Base-by-base conservation (phyloP, 1,140 invertebrate species). In the Camponotus floridanus region DNA sequence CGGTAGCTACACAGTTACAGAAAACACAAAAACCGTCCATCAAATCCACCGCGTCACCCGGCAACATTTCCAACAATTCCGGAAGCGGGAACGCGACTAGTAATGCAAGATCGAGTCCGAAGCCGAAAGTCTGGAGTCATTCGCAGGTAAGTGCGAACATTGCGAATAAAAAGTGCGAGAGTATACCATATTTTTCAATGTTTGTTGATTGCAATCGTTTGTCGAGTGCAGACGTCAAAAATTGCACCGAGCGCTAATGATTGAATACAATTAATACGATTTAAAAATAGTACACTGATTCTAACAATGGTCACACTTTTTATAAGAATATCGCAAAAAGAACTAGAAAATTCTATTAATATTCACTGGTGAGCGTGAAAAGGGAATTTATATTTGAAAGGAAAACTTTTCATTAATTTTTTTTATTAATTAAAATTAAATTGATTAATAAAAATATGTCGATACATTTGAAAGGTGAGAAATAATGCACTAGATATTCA, bases 61-160 rank as follows among this genome's bases (percentile, higher is more conserved):
- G 90, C 76, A 88, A 85, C 31, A 91, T 94, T 62, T 88, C 92
- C n/a, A 93, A 86, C 70, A 92, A 85, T 81, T 89, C 92, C 59
- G 92, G 90, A 76, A 93, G 80, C 71, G 86, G 89, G 59, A 92
- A 45, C 42, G 79, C 61, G 36, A 65, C 88, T 65, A 86, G 67
- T 65, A 94, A 90, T 57, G 90, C 93, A 7, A 93, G 93, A 76
- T 93, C 94, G 61, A 95, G 94, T 86, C 94, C 94, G 0, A 95
- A 95, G 31, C 92, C 94, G 3, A 95, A 95, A 86, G 91, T 94
- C 61, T 95, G 94, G 94, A 94, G 90, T 87, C 94, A 94, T 78
- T 87, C 89, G 2, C 94, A 94, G 91, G 94, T 95, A 74, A 93
- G 93, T 92, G 33, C 4, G 11, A 31, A 80, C n/a, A 26, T 55